Evolutionary conservation across 2,888 invertebrate species (phyloP), one percentile per base, ranked within the genome.

Genomic region (Drosophila infuscata): DNA sequence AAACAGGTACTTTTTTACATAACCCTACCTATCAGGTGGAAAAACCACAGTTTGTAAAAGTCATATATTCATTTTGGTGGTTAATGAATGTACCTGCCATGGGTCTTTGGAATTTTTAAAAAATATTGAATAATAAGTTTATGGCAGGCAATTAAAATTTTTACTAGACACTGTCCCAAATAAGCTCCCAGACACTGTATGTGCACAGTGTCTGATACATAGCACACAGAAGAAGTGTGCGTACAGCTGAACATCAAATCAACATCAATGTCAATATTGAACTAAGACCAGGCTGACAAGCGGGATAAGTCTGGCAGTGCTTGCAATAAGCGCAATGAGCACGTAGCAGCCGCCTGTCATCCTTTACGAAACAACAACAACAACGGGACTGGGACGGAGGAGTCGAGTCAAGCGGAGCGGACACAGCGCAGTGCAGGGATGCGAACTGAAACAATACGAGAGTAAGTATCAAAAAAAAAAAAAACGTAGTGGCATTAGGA

Each of bases 231-330:
- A 54, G 3, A n/a, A 32, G 33, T 49, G 48, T 49, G 29, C 33
- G 32, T 57, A 35, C 46, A 66, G 62, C 58, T 52, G 76, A 70
- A 53, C 60, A 79, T 75, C 81, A 81, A 82, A 79, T 85, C 76
- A 80, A 67, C 81, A 85, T 80, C 76, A 87, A 76, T 87, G 88
- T 87, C 88, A 82, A 84, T 81, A 84, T 82, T 78, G 82, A 75
- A 68, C 82, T 54, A 78, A 82, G 73, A 78, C 82, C 79, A 73
- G 70, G 61, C 71, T 81, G 74, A 77, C 81, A 74, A 63, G 56
- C 62, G 63, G 54, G 64, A 65, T 52, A 70, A 83, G 83, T 70
- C 73, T 63, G 72, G 49, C 60, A 63, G 30, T 51, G 48, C 59
- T 41, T 32, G 70, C 70, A 63, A 75, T 71, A 69, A 69, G 64